Percentiles rank a stretch among this genome's conserved stretches.
Evolutionary conservation across 2,113 vertebrate genomes (phyloP).

Genomic region (Microtus oregoni): DNA sequence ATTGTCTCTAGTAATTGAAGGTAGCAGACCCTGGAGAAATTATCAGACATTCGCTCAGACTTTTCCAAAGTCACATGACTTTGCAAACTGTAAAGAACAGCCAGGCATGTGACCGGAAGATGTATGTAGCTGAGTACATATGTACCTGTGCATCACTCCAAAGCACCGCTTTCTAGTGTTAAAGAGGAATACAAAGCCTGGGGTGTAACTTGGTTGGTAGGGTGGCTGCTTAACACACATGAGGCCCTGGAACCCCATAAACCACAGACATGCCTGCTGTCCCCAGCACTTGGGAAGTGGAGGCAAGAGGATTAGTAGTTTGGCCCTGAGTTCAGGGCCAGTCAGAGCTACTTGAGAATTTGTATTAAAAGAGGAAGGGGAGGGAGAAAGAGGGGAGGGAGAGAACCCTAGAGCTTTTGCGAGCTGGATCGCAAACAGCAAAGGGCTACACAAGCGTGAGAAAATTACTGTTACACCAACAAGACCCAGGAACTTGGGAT

Average conservation of each 20-base stretch:
- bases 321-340: no score
- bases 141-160: background rate
- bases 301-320: background rate
- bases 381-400: background rate
- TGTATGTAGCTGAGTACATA: background rate
- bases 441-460: background rate
- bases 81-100: background rate
- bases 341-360: background rate
- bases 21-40: background rate
- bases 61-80: background rate
- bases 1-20: background rate
- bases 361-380: background rate
- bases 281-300: background rate
- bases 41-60: background rate
- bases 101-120: background rate
- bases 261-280: background rate
- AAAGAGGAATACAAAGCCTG: background rate
- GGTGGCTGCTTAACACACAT: no score
- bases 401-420: background rate
- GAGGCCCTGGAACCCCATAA: background rate
- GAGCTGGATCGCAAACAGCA: background rate
- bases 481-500: background rate
- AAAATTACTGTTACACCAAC: background rate
- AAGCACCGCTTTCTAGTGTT: constrained; percentile 23
- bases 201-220: background rate